Evolutionary conservation across 1,140 invertebrate genomes (phyloP).

Genomic region (Drosophila lini): DNA sequence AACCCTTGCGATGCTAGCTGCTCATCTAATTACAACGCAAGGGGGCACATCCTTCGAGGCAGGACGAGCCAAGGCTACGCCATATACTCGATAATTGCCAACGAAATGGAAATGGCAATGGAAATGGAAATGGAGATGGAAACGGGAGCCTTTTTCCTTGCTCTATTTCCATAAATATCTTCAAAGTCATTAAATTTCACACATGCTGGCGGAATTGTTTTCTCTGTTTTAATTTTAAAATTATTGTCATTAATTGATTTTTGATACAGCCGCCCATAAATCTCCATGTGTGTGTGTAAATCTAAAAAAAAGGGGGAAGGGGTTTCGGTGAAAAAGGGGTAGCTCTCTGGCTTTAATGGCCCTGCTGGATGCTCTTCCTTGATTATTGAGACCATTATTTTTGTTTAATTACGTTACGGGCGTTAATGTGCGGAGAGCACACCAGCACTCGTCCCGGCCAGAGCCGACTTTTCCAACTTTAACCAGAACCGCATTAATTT

Average conservation of each 20-base stretch:
- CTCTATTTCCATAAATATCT: constrained; percentile 78
- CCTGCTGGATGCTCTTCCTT: constrained; percentile 37
- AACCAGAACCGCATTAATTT: constrained; percentile 33
- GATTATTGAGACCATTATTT: constrained; percentile 83
- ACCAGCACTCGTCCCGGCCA: constrained; percentile 2
- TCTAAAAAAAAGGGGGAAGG: constrained; percentile 8
- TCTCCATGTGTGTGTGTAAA: constrained; percentile 61
- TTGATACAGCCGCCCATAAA: constrained; percentile 74
- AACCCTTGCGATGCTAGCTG: constrained; percentile 66
- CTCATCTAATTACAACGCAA: constrained; percentile 81
- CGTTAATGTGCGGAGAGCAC: constrained; percentile 72
- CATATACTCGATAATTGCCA: constrained; percentile 81
- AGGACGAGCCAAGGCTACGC: constrained; percentile 27
- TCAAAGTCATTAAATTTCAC: constrained; percentile 83
- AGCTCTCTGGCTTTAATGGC: constrained; percentile 48
- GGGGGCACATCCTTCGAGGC: constrained; percentile 48
- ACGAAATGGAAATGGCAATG: constrained; percentile 61
- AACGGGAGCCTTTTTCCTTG: not conserved
- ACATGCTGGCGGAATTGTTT: constrained; percentile 78
- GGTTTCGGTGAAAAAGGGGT: constrained; percentile 24
- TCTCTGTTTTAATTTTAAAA: constrained; percentile 74
- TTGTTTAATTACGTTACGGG: constrained; percentile 82
- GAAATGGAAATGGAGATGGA: not conserved
- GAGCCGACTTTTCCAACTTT: constrained; percentile 1
- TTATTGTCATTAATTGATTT: constrained; percentile 83